Evolutionary conservation across 2,113 vertebrate genomes (phyloP), one percentile per base, ranked within the genome.

Genomic region (Petromus typicus): DNA sequence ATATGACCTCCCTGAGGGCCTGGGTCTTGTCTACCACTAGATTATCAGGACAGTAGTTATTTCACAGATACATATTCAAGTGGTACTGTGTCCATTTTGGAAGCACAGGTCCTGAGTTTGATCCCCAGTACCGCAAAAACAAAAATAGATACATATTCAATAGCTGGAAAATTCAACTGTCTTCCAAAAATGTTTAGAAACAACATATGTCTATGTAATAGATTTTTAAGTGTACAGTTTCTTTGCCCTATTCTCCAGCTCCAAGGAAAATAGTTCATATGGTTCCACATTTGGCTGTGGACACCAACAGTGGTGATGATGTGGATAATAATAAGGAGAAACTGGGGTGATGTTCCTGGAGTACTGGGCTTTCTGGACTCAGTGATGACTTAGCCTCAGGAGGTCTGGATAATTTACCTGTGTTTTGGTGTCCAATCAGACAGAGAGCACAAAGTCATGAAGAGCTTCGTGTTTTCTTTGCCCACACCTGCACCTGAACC

Each of bases 381-480:
- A 4, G 12, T 37, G n/a, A 56, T 23, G 30, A 76, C 45, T 54
- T 75, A 37, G 59, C 4, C 0, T 45, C 2, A 32, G 17, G 32
- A 59, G 16, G 69, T 80, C 1, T 37, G 37, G 22, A 11, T 32
- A 30, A 45, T 22, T 78, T 30, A 71, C 64, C 16, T 10, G 48
- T 66, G 25, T 48, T 87, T 59, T 14, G 25, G 48, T 22, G 7
- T 51, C 43, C 56, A 75, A 83, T 80, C 43, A 75, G 69, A 61
- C 63, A 61, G 86, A 40, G 67, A 84, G 66, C 20, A 43, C 34
- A 13, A 37, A 13, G 11, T 75, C 9, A 37, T 43, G 56, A 56
- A 81, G 10, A 69, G 0, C 32, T 40, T n/a, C 18, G 0, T 0
- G 0, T 40, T 14, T 45, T 32, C 10, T 76, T 48, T 48, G 43